Evolutionary conservation across 2,797 vertebrate genomes (phyloP), one percentile per base, ranked within the genome.

Genomic region (Alauda arvensis): DNA sequence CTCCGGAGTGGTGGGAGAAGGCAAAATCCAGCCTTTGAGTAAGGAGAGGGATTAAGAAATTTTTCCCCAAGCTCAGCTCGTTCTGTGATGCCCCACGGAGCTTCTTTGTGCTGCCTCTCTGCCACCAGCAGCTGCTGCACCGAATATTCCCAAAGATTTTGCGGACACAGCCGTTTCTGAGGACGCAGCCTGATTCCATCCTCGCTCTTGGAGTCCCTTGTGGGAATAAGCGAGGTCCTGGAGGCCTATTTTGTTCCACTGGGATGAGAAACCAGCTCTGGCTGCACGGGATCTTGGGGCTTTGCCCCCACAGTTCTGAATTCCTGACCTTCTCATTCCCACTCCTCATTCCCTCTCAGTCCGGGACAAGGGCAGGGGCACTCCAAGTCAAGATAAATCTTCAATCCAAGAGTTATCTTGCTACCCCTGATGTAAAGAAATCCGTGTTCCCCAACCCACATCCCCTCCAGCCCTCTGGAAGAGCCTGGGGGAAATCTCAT

Each of bases 131-230:
- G 6, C 4, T 42, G 18, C 83, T 75, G 42, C 9, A 2, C 34
- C 24, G 61, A 74, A 51, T 28, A 48, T 16, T 85, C 24, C 62
- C 40, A 3, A 23, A 37, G 11, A 46, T 33, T 31, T 10, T 24
- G 31, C 0, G 0, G 65, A 39, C 34, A 34, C 1, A 1, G 60
- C 6, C 0, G 0, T 48, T 77, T 33, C 85, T 52, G 62, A 71
- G 49, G 34, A 28, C 18, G 12, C 5, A 70, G 20, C 17, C 63
- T 19, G 33, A 55, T 18, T 39, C 42, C 51, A 28, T 26, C 31
- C 24, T 19, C 52, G 21, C 49, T 48, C 42, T 21, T 40, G 33
- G 33, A 71, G 20, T 1, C 18, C 6, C 5, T 31, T 17, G 21
- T 52, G 40, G 65, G 17, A 46, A 45, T 46, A 40, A 57, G 5